phyloP scores from a whole-genome alignment of 2,888 invertebrate genomes.

The Chydorus sphaericus region DNA sequence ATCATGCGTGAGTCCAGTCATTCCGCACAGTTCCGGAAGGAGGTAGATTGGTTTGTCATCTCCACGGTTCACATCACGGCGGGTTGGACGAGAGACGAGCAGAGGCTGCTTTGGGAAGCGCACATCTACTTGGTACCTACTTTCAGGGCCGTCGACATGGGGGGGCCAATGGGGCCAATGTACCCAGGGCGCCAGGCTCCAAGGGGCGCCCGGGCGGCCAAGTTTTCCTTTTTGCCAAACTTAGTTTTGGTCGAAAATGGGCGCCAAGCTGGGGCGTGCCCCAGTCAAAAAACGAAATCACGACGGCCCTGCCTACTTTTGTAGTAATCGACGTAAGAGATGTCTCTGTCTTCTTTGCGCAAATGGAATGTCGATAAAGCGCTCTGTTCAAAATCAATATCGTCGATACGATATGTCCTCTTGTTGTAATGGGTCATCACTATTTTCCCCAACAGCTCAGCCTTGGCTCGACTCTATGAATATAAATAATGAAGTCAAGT shows the following conservation, averaged over 20 bases:
- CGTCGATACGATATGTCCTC: constrained; percentile 47
- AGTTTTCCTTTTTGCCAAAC: no score
- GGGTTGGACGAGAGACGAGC: constrained; percentile 46
- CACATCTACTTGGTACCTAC: constrained; percentile 51
- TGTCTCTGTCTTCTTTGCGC: constrained; percentile 31
- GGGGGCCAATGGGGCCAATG: no score
- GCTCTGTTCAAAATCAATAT: constrained; percentile 45
- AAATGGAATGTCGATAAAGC: constrained; percentile 46
- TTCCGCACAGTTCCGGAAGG: constrained; percentile 67
- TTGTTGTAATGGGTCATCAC: constrained; percentile 22
- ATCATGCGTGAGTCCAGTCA: constrained; percentile 63
- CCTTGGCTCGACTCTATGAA: no score
- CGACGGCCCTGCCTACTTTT: no score
- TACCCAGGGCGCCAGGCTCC: no score
- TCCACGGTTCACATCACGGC: constrained; percentile 56
- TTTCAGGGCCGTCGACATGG: constrained; percentile 47
- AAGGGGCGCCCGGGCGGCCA: no score
- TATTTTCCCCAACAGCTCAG: constrained; percentile 19
- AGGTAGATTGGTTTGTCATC: constrained; percentile 50
- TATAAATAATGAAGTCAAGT: no score
- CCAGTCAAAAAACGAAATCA: no score
- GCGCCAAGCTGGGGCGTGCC: no score
- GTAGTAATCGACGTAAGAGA: constrained; percentile 50
- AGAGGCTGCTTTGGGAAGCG: constrained; percentile 54
- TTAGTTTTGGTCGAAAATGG: no score